phyloP scores from a whole-genome alignment of 2,888 invertebrate species.

The Hyles lineata region DNA sequence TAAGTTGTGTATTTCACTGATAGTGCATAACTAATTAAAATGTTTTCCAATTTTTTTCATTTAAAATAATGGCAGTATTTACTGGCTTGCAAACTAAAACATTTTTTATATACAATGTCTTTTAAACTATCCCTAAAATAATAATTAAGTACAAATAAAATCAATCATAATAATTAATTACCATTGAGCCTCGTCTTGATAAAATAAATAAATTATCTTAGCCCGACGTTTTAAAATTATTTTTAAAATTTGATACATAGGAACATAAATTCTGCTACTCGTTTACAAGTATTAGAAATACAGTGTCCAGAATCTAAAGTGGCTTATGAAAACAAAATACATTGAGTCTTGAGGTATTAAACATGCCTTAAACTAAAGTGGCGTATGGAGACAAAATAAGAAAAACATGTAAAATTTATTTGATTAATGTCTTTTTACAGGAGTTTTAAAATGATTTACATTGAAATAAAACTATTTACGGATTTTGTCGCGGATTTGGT shows the following conservation, averaged over 20 bases:
- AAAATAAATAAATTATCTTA: background rate
- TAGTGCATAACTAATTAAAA: background rate
- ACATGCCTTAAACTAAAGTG: no score
- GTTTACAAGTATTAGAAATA: no score
- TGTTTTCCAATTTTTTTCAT: background rate
- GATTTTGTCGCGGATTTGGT: no score
- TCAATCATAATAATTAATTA: background rate
- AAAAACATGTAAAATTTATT: no score
- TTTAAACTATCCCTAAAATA: background rate
- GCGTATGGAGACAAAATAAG: no score
- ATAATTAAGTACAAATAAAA: background rate
- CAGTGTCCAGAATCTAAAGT: no score
- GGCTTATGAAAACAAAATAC: no score
- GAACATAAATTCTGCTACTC: slow-evolving; percentile 6
- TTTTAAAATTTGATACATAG: background rate
- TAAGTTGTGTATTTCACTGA: no score
- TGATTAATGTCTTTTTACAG: no score
- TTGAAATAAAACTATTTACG: no score
- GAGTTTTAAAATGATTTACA: no score
- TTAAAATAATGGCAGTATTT: background rate
- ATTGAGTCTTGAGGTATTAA: no score
- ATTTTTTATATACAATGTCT: background rate
- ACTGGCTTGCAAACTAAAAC: background rate
- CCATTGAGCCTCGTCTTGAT: background rate
- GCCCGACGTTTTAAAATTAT: background rate